Conservation (phyloP, 2,888 invertebrate species). For the Catocala nupta region DNA sequence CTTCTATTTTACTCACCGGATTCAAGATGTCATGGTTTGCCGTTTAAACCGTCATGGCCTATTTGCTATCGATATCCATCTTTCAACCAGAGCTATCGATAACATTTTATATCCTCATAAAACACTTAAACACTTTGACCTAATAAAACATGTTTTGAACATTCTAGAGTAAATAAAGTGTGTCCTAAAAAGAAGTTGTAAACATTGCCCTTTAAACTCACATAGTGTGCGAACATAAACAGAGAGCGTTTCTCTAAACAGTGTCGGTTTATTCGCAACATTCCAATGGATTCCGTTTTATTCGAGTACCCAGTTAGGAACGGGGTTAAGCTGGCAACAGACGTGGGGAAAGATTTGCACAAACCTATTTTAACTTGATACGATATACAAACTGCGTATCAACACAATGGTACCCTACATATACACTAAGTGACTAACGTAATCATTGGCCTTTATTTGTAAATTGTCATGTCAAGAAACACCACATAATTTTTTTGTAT, state of each 20-base stretch:
- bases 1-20: constrained; percentile 20
- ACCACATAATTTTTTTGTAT: too few relatives aligned
- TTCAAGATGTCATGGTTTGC: constrained; percentile 19
- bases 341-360: neutral
- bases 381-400: too few relatives aligned
- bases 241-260: constrained; percentile 73
- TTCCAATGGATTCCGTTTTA: constrained; percentile 34
- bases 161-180: constrained; percentile 44
- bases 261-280: constrained; percentile 59
- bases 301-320: constrained; percentile 30
- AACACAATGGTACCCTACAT: too few relatives aligned
- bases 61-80: constrained; percentile 39
- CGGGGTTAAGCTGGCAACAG: constrained; percentile 13
- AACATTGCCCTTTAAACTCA: constrained; percentile 44
- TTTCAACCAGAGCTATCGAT: constrained; percentile 27
- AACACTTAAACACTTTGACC: constrained; percentile 44
- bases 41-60: constrained; percentile 37
- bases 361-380: neutral
- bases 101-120: constrained; percentile 39
- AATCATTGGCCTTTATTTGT: too few relatives aligned
- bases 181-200: constrained; percentile 50
- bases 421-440: too few relatives aligned
- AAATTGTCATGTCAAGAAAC: too few relatives aligned
- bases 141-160: constrained; percentile 40
- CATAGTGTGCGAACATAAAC: constrained; percentile 77